These are phyloP conservation scores for Stercorarius parasiticus DNA, from an alignment of 2,113 vertebrate species.

Conservation along the genomic window DNA sequence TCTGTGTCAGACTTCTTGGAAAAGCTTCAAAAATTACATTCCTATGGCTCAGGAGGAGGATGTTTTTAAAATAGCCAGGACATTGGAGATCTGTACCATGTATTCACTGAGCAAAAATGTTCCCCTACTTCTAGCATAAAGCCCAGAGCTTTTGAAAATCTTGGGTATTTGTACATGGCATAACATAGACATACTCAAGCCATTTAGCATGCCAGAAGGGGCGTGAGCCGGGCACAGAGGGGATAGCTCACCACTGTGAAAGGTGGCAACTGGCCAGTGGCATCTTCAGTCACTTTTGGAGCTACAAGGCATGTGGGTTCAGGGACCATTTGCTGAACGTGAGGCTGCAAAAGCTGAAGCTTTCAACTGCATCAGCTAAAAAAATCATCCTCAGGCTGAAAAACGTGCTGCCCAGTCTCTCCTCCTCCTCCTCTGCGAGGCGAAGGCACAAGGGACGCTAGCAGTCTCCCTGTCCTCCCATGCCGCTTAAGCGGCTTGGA, in stretches of 20 bases:
- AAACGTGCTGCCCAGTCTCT: not conserved
- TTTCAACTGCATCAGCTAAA: not conserved
- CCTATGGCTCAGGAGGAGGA: not conserved
- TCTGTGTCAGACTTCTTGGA: not conserved
- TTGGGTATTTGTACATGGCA: not conserved
- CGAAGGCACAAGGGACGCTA: not conserved
- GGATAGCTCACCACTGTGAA: not conserved
- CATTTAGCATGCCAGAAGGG: not conserved
- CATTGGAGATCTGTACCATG: not conserved
- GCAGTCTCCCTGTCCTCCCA: not conserved
- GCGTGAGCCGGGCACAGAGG: not conserved
- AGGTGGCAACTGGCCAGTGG: fast-evolving
- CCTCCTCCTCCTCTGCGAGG: not conserved
- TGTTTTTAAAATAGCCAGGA: not conserved
- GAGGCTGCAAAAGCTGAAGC: not conserved
- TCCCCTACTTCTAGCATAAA: not conserved
- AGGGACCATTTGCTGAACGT: fast-evolving
- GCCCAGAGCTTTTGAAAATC: not conserved
- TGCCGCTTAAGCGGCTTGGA: fast-evolving
- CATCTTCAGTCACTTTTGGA: not conserved
- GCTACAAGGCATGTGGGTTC: fast-evolving
- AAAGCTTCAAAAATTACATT: not conserved
- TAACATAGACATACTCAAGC: not conserved
- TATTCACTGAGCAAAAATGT: not conserved
- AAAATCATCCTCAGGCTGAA: not conserved